Evolutionary conservation across 23 tunicate genomes (phyloP).

Genomic region (Styela clava): DNA sequence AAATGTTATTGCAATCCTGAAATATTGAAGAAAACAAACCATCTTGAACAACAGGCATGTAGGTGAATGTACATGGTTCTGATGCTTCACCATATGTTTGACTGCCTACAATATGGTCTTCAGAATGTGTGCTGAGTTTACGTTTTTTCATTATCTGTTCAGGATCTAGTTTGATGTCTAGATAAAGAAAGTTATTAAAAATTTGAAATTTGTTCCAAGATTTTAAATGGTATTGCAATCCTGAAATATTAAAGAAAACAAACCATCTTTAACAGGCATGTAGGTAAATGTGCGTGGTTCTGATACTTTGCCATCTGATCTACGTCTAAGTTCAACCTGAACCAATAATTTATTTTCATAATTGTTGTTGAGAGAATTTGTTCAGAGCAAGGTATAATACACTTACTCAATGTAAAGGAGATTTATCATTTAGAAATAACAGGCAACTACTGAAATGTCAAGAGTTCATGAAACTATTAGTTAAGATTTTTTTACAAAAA

Average conservation of each 20-base stretch:
- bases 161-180: constrained; percentile 25
- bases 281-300: constrained; percentile 69
- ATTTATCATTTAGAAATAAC: too few species aligned
- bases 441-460: too few species aligned
- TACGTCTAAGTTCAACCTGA: constrained; percentile 80
- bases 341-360: neutral
- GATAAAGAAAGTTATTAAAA: neutral
- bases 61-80: constrained; percentile 67
- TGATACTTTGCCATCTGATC: constrained; percentile 84
- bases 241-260: neutral
- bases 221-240: neutral
- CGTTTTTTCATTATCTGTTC: constrained; percentile 63
- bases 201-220: neutral
- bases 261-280: constrained; percentile 70
- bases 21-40: constrained; percentile 49
- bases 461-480: too few species aligned
- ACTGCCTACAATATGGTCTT: constrained; percentile 41
- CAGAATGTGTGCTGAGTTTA: constrained; percentile 51
- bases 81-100: constrained; percentile 69
- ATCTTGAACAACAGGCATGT: constrained; percentile 66
- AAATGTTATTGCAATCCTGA: neutral
- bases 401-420: too few species aligned
- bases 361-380: neutral
- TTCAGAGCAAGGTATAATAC: too few species aligned
- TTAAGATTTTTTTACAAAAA: too few species aligned